Evolutionary conservation across 2,797 vertebrate species (phyloP).

Genomic region (Labroides dimidiatus): DNA sequence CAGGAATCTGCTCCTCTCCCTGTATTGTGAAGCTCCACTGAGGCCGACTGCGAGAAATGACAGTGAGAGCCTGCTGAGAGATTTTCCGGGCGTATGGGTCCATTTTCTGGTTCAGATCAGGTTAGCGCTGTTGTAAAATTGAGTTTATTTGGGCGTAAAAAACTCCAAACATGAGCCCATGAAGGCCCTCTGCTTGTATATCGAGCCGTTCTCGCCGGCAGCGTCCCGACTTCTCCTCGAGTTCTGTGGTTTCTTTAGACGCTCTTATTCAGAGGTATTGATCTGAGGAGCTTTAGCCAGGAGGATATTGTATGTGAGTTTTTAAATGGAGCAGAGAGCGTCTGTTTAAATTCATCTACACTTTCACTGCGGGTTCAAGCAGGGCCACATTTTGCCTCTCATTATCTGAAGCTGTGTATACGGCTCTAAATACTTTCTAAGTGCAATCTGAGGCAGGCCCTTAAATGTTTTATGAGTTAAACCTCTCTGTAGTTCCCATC

Average conservation of each 20-base stretch:
- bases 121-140: slow-evolving; percentile 75
- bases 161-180: slow-evolving; percentile 67
- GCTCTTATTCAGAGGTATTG: slow-evolving; percentile 31
- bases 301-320: slow-evolving; percentile 9
- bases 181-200: slow-evolving; percentile 51
- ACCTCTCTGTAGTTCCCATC: slow-evolving; percentile 67
- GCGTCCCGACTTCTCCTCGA: background rate
- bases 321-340: slow-evolving; percentile 26
- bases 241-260: slow-evolving; percentile 29
- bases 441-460: slow-evolving; percentile 61
- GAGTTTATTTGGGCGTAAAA: slow-evolving; percentile 77
- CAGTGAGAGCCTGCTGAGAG: slow-evolving; percentile 66
- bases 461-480: slow-evolving; percentile 80
- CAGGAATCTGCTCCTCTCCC: slow-evolving; percentile 41
- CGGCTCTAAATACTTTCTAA: slow-evolving; percentile 61
- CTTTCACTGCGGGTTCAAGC: slow-evolving; percentile 28
- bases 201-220: slow-evolving; percentile 36
- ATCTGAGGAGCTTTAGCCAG: slow-evolving; percentile 35
- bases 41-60: slow-evolving; percentile 51
- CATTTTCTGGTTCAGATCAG: slow-evolving; percentile 80
- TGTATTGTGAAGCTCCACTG: slow-evolving; percentile 37
- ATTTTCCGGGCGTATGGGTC: slow-evolving; percentile 74
- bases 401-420: slow-evolving; percentile 57
- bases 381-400: slow-evolving; percentile 46
- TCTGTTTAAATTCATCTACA: slow-evolving; percentile 39